A percentile compares a stretch with the other conserved stretches of the same genome.
These are phyloP conservation scores for Halictus ligatus DNA, from an alignment of 2,888 invertebrate species.

Conservation along the genomic window DNA sequence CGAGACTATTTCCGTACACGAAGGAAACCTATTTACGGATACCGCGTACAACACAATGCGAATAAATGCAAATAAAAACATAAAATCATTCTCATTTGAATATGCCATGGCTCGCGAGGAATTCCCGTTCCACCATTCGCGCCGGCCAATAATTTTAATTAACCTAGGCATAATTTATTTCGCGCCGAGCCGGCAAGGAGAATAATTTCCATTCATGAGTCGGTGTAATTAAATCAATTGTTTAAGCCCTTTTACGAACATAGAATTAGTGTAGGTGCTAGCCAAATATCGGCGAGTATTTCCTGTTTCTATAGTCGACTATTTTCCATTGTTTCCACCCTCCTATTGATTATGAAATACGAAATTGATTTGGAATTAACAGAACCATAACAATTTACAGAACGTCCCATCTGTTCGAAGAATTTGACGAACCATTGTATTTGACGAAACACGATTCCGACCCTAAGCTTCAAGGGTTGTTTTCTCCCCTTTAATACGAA, in stretches of 20 bases:
- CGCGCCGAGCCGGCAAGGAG: background rate
- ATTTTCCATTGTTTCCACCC: background rate
- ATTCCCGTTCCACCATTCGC: slow-evolving; percentile 16
- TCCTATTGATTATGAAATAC: background rate
- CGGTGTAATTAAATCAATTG: slow-evolving; percentile 6
- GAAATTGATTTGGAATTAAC: slow-evolving; percentile 1
- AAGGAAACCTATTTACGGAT: background rate
- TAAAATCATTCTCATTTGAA: slow-evolving; percentile 38
- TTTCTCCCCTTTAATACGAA: background rate
- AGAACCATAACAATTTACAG: background rate
- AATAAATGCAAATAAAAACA: slow-evolving; percentile 43
- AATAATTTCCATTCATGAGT: background rate
- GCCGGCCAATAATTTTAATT: slow-evolving; percentile 44
- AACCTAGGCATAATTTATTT: slow-evolving; percentile 37
- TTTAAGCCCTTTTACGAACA: slow-evolving; percentile 3
- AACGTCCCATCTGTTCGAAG: background rate
- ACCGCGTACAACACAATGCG: background rate
- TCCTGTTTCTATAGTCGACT: background rate
- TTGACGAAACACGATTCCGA: background rate
- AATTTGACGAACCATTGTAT: background rate
- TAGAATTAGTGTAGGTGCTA: background rate
- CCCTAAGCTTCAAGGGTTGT: background rate
- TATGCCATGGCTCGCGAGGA: slow-evolving; percentile 20
- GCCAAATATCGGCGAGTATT: background rate
- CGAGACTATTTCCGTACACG: background rate